Evolutionary conservation across 2,888 invertebrate species (phyloP).

Genomic region (Acanthosepion esculentum): DNA sequence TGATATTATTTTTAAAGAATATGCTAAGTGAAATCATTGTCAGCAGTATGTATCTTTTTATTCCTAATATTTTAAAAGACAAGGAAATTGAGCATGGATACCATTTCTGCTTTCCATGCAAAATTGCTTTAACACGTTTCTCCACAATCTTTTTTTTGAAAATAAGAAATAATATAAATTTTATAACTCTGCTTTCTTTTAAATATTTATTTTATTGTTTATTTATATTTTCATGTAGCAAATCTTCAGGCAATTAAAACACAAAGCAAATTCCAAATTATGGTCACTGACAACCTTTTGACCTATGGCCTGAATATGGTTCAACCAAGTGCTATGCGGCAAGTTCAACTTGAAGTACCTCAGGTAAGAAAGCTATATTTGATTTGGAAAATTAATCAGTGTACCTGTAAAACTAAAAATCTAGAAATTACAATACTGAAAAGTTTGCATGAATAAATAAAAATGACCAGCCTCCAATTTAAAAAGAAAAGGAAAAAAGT

Average conservation of each 20-base stretch:
- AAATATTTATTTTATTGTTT: no score
- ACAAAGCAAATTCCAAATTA: not conserved
- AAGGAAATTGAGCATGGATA: not conserved
- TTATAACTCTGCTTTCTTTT: no score
- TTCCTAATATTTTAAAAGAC: no score
- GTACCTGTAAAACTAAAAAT: no score
- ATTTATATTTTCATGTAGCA: slow-evolving; percentile 75
- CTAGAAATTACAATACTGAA: no score
- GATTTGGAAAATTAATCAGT: not conserved
- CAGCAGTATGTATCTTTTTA: no score
- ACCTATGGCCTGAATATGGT: slow-evolving; percentile 74
- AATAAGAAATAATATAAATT: no score
- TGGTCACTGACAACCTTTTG: slow-evolving; percentile 61
- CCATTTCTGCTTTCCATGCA: not conserved
- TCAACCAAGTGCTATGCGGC: slow-evolving; percentile 92
- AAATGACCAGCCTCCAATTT: no score
- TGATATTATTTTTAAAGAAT: no score
- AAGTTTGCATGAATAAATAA: no score
- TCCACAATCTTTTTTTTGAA: not conserved
- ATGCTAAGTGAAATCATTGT: no score
- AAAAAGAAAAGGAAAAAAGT: no score
- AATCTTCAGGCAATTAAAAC: slow-evolving; percentile 79
- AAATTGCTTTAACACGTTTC: not conserved
- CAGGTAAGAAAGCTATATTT: slow-evolving; percentile 80
- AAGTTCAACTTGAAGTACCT: slow-evolving; percentile 89